Evolutionary conservation across 2,888 invertebrate species (phyloP).

Genomic region (Acleris literana): DNA sequence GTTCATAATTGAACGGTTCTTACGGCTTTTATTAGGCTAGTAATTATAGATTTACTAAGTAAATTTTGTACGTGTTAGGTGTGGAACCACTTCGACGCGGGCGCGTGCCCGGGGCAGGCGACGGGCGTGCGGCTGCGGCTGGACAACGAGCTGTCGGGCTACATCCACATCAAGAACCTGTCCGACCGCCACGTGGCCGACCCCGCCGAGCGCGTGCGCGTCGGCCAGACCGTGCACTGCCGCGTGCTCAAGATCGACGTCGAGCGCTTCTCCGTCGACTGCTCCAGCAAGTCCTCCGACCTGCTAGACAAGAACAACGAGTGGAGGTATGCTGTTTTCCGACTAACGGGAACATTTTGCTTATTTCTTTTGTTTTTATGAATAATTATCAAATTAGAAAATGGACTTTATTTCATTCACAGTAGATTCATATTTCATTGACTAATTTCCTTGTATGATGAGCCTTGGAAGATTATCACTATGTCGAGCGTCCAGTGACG

Average conservation of each 20-base stretch:
- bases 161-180: conserved; percentile 96
- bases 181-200: conserved; percentile 97
- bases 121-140: conserved; percentile 94
- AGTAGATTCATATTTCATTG: no score
- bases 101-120: conserved; percentile 97
- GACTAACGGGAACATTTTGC: no score
- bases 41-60: no score
- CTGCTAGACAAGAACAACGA: conserved; percentile 94
- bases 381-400: no score
- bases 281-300: conserved; percentile 97
- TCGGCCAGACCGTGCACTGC: conserved; percentile 92
- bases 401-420: no score
- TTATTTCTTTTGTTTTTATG: no score
- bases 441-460: no score
- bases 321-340: conserved; percentile 85
- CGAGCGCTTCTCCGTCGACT: conserved; percentile 95
- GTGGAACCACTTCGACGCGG: conserved; percentile 99
- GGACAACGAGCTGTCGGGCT: conserved; percentile 96
- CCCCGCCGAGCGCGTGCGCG: conserved; percentile 95
- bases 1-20: no score
- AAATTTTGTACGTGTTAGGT: conserved; percentile 77
- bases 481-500: no score
- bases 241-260: conserved; percentile 98
- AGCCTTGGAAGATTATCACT: no score
- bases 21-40: no score